phyloP scores from a whole-genome alignment of 2,113 vertebrate genomes.

The Crotophaga sulcirostris region DNA sequence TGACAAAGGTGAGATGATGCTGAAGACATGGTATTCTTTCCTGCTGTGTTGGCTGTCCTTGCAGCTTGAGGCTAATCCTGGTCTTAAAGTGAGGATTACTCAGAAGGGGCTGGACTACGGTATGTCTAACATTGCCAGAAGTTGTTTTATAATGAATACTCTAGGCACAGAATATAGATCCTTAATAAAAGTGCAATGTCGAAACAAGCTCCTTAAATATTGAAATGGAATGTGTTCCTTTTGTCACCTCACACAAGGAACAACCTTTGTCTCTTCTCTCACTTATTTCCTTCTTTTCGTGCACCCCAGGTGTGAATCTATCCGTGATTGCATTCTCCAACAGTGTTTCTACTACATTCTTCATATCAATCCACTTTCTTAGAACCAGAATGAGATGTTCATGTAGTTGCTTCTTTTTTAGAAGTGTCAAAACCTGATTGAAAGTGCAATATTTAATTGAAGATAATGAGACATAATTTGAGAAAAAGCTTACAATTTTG shows the following conservation, averaged over 20 bases:
- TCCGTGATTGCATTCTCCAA: not conserved
- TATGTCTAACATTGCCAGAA: conserved; percentile 5
- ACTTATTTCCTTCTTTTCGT: not conserved
- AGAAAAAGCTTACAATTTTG: not conserved
- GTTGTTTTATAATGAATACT: not conserved
- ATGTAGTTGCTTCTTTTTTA: not conserved
- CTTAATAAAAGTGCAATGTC: not conserved
- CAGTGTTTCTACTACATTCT: not conserved
- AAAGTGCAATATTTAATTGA: not conserved
- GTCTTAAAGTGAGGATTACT: conserved; percentile 50
- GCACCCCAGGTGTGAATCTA: not conserved
- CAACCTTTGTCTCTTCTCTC: not conserved
- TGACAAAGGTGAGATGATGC: not conserved
- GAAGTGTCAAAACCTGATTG: not conserved
- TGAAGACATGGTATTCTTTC: conserved; percentile 37
- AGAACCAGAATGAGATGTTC: not conserved
- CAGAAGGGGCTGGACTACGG: conserved; percentile 42
- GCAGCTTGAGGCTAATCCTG: conserved; percentile 34
- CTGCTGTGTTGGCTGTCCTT: conserved; percentile 38
- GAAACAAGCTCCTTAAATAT: not conserved
- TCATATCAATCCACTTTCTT: not conserved
- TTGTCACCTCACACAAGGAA: not conserved
- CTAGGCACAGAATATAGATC: not conserved
- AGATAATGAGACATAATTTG: not conserved
- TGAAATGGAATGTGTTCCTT: not conserved